Percentiles rank a stretch among this genome's conserved stretches.
Conservation (phyloP, 2,888 invertebrate genomes). For the Corbicula japonica region DNA sequence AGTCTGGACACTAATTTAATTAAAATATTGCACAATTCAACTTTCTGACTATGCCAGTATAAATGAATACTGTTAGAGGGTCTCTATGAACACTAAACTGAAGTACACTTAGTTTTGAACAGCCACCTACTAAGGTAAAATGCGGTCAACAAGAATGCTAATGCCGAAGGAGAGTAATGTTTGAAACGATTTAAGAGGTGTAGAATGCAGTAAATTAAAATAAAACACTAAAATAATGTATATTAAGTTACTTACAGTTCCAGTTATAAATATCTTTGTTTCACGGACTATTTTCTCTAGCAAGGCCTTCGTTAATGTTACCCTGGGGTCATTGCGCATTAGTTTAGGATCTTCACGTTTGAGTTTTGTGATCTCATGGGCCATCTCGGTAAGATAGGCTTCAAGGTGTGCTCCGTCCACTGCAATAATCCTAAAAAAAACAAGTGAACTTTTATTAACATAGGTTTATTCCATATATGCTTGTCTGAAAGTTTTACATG, state of each 20-base stretch:
- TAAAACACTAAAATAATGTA: not conserved
- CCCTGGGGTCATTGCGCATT: conserved; percentile 43
- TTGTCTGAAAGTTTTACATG: too few relatives aligned
- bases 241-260: conserved; percentile 23
- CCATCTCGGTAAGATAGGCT: conserved; percentile 50
- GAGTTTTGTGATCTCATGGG: conserved; percentile 49
- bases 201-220: not conserved
- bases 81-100: not conserved
- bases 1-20: too few relatives aligned
- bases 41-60: too few relatives aligned
- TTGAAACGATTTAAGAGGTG: not conserved
- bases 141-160: not conserved
- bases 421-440: conserved; percentile 27
- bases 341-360: conserved; percentile 46
- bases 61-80: too few relatives aligned
- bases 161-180: not conserved
- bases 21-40: too few relatives aligned
- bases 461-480: too few relatives aligned
- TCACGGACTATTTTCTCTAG: conserved; percentile 47
- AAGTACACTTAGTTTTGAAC: not conserved
- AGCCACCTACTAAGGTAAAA: not conserved
- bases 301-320: conserved; percentile 36
- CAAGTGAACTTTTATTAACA: too few relatives aligned
- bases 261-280: conserved; percentile 45
- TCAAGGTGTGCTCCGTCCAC: conserved; percentile 56